Evolutionary conservation across 2,113 vertebrate genomes (phyloP).

Genomic region (Tylochromis polylepis): DNA sequence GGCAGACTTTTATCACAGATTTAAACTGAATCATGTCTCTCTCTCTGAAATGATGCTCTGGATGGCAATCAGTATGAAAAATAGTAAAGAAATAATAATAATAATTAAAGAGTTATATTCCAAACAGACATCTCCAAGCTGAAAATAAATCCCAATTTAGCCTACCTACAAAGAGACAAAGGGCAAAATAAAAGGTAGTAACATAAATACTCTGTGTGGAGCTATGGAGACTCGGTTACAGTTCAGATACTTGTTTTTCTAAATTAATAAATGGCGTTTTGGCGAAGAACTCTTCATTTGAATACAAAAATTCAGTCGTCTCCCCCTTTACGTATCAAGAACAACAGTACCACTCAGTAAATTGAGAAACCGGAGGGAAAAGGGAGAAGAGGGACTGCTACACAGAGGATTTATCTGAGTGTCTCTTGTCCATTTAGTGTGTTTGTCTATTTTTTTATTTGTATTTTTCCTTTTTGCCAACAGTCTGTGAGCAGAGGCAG

Average conservation of each 20-base stretch:
- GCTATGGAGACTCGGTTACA: neutral
- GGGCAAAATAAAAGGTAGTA: neutral
- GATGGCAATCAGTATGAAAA: neutral
- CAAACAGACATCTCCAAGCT: neutral
- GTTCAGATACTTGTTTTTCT: neutral
- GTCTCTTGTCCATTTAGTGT: conserved; percentile 30
- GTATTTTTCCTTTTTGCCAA: neutral
- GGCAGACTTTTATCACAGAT: neutral
- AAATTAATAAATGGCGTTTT: neutral
- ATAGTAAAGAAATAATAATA: neutral
- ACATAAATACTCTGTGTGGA: neutral
- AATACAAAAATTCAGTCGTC: conserved; percentile 12
- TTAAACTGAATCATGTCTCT: neutral
- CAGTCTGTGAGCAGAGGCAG: conserved; percentile 49
- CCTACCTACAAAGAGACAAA: neutral
- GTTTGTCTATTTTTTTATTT: neutral
- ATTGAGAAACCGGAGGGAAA: neutral
- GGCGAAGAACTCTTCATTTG: neutral
- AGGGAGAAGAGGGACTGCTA: conserved; percentile 38
- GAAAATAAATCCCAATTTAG: neutral
- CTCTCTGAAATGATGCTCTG: neutral
- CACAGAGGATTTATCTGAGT: conserved; percentile 14
- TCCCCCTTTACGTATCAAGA: neutral
- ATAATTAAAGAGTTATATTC: neutral
- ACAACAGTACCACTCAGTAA: conserved; percentile 31